A percentile compares a stretch with the other conserved stretches of the same genome.
phyloP scores from a whole-genome alignment of 1,140 invertebrate genomes.

The Eriosoma lanigerum region DNA sequence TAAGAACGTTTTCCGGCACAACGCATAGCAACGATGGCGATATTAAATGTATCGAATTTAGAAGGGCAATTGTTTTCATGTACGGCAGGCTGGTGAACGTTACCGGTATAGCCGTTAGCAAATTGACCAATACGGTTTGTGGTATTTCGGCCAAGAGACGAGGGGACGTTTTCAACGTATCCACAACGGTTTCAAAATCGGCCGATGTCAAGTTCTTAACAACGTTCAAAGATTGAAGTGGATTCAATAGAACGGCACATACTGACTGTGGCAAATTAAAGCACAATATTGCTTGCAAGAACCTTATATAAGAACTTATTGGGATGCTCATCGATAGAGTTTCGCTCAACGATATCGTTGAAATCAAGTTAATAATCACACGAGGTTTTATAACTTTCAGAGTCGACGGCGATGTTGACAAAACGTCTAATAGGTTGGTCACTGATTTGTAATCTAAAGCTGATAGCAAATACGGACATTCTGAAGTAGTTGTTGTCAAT shows the following conservation, averaged over 20 bases:
- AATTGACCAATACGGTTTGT: not conserved
- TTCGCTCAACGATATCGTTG: not conserved
- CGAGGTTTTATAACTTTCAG: not conserved
- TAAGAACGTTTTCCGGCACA: not conserved
- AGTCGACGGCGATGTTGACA: not conserved
- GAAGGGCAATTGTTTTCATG: not conserved
- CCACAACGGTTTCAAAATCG: not conserved
- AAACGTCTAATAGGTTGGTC: not conserved
- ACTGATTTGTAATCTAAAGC: not conserved
- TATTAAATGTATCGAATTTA: not conserved
- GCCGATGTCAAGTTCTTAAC: not conserved
- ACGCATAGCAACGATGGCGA: not conserved
- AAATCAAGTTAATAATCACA: not conserved
- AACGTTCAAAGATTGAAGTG: not conserved
- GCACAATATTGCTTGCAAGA: not conserved
- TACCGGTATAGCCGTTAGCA: not conserved
- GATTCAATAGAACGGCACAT: not conserved
- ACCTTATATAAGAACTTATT: not conserved
- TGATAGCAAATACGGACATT: not conserved
- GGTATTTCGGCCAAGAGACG: not conserved
- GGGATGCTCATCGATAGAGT: not conserved
- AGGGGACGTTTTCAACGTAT: not conserved
- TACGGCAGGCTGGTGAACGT: not conserved
- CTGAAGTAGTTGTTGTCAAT: not conserved
- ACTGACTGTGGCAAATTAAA: not conserved